These are phyloP conservation scores for Alligator sinensis DNA, from an alignment of 2,113 vertebrate genomes.

Conservation along the genomic window DNA sequence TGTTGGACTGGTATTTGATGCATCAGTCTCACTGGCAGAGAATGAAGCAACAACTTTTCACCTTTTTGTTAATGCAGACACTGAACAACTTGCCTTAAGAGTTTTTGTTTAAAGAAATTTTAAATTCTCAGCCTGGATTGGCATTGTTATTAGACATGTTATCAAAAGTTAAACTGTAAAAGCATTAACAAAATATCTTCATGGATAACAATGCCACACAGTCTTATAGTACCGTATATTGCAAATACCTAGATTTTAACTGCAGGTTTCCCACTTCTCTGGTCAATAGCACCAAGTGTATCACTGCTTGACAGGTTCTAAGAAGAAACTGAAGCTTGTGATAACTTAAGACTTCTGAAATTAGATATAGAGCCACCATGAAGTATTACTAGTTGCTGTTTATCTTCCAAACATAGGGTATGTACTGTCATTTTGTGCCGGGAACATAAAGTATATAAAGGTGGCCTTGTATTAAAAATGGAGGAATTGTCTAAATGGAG, in stretches of 20 bases:
- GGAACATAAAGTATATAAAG: background rate
- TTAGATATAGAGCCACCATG: background rate
- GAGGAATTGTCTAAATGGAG: background rate
- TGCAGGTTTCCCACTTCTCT: slow-evolving; percentile 2
- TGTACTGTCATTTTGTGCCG: too few relatives aligned
- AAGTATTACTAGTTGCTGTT: background rate
- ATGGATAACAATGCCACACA: background rate
- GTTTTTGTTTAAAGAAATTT: too few relatives aligned
- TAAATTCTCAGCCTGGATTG: too few relatives aligned
- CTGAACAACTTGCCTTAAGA: too few relatives aligned
- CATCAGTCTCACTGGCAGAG: too few relatives aligned
- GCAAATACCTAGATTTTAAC: background rate
- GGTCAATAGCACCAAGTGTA: background rate
- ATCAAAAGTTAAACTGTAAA: background rate
- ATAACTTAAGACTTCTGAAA: slow-evolving; percentile 15
- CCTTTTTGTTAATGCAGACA: too few relatives aligned
- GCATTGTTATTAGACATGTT: background rate
- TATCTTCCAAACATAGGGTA: too few relatives aligned
- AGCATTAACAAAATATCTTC: background rate
- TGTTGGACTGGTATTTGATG: too few relatives aligned
- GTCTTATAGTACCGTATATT: too few relatives aligned
- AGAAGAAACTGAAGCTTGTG: background rate
- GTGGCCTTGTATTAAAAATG: background rate
- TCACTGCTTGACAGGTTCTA: background rate
- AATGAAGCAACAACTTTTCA: too few relatives aligned